Evolutionary conservation across 2,888 invertebrate species (phyloP).

Genomic region (Melieria omissa): DNA sequence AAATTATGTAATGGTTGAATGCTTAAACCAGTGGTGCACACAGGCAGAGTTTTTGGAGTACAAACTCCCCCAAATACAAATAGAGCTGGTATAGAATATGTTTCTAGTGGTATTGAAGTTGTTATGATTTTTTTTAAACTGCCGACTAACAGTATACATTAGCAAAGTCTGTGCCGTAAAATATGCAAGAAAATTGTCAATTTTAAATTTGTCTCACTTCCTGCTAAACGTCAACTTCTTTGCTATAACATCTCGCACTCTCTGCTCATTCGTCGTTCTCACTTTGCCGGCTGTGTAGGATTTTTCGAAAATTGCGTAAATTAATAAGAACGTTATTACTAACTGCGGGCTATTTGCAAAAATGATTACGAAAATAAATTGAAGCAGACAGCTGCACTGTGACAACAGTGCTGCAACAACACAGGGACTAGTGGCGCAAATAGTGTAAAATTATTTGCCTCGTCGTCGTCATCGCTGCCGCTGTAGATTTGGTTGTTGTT

Average conservation of each 20-base stretch:
- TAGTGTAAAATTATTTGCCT: neutral
- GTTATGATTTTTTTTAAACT: too few species aligned
- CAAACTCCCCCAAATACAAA: neutral
- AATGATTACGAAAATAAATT: conserved; percentile 62
- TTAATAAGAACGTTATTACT: conserved; percentile 25
- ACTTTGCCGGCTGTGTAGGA: neutral
- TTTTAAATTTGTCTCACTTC: neutral
- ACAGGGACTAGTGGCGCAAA: neutral
- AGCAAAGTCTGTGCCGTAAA: conserved; percentile 19
- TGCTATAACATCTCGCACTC: too few species aligned
- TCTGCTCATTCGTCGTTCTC: neutral
- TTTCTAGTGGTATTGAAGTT: too few species aligned
- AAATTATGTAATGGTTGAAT: too few species aligned
- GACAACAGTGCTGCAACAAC: conserved; percentile 1
- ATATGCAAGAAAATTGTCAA: conserved; percentile 30
- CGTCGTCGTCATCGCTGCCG: neutral
- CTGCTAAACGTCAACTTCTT: too few species aligned
- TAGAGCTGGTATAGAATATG: too few species aligned
- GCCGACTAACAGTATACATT: too few species aligned
- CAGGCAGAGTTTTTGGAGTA: neutral
- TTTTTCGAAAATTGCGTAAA: conserved; percentile 30
- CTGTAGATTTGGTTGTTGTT: neutral
- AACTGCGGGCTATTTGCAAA: conserved; percentile 55
- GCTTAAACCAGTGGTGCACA: neutral
- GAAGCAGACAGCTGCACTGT: conserved; percentile 51